These are phyloP conservation scores for Leucozona laternaria DNA, from an alignment of 2,888 invertebrate species.

Conservation along the genomic window DNA sequence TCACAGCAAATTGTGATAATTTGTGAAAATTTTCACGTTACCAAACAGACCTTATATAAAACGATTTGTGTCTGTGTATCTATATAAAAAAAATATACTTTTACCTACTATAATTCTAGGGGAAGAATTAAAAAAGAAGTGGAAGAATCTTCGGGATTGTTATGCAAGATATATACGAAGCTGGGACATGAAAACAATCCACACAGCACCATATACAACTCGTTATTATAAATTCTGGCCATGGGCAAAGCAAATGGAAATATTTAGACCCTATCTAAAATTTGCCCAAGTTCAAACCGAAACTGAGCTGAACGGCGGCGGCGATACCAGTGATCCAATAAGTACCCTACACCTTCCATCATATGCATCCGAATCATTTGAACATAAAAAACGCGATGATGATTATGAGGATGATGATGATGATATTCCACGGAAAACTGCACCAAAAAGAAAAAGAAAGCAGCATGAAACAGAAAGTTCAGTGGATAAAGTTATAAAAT, in stretches of 20 bases:
- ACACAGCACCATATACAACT: slow-evolving; percentile 16
- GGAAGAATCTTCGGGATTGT: slow-evolving; percentile 57
- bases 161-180: slow-evolving; percentile 44
- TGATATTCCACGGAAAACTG: neutral
- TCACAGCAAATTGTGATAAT: too few species aligned
- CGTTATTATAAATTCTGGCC: slow-evolving; percentile 55
- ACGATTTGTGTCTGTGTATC: neutral
- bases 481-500: slow-evolving; percentile 15
- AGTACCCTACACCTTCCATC: neutral
- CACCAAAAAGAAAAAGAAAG: slow-evolving; percentile 24
- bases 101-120: slow-evolving; percentile 30
- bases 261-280: slow-evolving; percentile 47
- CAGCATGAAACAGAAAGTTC: slow-evolving; percentile 12
- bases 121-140: slow-evolving; percentile 39
- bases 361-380: slow-evolving; percentile 10
- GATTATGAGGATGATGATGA: neutral
- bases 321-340: neutral
- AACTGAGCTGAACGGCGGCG: neutral
- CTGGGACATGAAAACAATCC: slow-evolving; percentile 22
- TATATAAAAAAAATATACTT: neutral
- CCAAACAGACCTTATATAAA: too few species aligned
- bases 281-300: slow-evolving; percentile 6
- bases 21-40: too few species aligned
- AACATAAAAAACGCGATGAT: neutral
- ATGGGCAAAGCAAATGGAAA: slow-evolving; percentile 51